These are phyloP conservation scores for Squalus acanthias DNA, from an alignment of 2,797 vertebrate species.

Conservation along the genomic window DNA sequence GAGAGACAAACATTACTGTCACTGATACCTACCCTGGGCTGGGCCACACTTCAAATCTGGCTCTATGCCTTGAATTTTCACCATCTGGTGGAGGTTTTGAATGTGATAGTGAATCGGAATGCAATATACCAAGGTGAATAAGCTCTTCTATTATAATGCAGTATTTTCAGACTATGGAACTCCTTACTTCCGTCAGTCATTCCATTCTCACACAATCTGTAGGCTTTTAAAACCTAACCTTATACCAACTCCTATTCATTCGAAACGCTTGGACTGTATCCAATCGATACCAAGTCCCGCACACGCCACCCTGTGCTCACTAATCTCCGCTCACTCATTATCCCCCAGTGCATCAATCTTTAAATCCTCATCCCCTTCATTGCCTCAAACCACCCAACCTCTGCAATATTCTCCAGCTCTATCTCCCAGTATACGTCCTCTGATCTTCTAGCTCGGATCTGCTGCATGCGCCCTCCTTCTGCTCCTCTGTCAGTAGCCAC, in stretches of 20 bases:
- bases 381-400: not conserved
- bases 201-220: not conserved
- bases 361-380: not conserved
- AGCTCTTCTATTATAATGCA: not conserved
- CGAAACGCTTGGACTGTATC: not conserved
- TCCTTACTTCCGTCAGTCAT: not conserved
- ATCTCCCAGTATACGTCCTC: not conserved
- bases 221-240: not conserved
- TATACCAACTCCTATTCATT: too few species aligned
- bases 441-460: not conserved
- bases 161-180: not conserved
- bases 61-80: not conserved
- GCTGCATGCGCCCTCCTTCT: not conserved
- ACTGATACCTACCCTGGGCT: not conserved
- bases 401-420: not conserved
- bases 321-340: not conserved
- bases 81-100: not conserved
- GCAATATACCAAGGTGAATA: not conserved
- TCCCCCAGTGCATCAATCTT: not conserved
- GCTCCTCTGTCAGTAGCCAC: not conserved
- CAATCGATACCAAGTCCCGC: not conserved
- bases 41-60: not conserved
- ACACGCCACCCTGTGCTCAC: not conserved
- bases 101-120: not conserved
- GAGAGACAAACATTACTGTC: not conserved